Evolutionary conservation across 2,888 invertebrate species (phyloP).

Genomic region (Cheilosia soror): DNA sequence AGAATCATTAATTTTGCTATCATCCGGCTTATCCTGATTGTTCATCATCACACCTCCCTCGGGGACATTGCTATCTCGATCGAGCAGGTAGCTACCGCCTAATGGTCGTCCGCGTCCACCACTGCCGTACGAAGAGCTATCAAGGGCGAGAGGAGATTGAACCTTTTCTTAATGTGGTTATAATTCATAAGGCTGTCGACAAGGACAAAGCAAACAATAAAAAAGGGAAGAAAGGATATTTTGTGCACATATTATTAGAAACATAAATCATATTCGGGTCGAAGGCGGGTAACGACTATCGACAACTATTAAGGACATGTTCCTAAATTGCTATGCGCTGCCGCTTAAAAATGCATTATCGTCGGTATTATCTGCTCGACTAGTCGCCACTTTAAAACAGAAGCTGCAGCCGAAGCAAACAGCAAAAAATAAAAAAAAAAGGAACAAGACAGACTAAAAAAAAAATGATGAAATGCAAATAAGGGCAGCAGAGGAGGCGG

Average conservation of each 20-base stretch:
- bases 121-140: slow-evolving; percentile 83
- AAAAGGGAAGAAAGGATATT: background rate
- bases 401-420: background rate
- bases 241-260: background rate
- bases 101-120: slow-evolving; percentile 81
- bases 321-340: slow-evolving; percentile 12
- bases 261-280: slow-evolving; percentile 40
- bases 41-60: slow-evolving; percentile 44
- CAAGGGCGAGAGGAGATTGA: slow-evolving; percentile 83
- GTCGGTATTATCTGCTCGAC: slow-evolving; percentile 18
- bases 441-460: background rate
- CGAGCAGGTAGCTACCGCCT: slow-evolving; percentile 83
- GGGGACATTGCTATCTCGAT: slow-evolving; percentile 81
- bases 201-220: background rate
- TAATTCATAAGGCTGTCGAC: slow-evolving; percentile 50
- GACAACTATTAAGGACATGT: slow-evolving; percentile 28
- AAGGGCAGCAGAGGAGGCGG: slow-evolving; percentile 15
- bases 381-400: slow-evolving; percentile 29
- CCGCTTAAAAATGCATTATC: slow-evolving; percentile 63
- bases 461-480: slow-evolving; percentile 45
- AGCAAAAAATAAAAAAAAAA: slow-evolving; percentile 2
- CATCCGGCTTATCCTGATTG: slow-evolving; percentile 66
- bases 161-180: slow-evolving; percentile 82
- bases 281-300: slow-evolving; percentile 33
- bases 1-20: slow-evolving; percentile 49